Base-by-base conservation (phyloP, 2,113 vertebrate species). In the Lophochroa leadbeateri region DNA sequence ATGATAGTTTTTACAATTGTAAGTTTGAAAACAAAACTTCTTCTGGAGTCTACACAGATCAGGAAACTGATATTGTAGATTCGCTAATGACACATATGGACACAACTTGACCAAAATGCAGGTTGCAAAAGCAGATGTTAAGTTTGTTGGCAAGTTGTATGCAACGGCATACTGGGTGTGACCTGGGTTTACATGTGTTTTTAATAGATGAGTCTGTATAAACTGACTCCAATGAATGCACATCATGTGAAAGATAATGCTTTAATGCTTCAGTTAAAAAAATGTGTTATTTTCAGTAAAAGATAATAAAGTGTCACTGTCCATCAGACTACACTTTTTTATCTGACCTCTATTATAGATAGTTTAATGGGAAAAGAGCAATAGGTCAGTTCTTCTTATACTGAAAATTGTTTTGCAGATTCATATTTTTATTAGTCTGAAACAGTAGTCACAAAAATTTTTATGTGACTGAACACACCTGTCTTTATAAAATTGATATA, bases 111-210 rank as follows among this genome's bases (percentile, higher is more conserved):
- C 41, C 46, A 74, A 88, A 82, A 86, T 7, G 6, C 64, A 77
- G 83, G 47, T 60, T 65, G 58, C 57, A 90, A 91, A 71, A 92
- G 50, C 93, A 92, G 92, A 90, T 49, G 13, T 70, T 79, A 53
- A 25, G 27, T 43, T 55, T 90, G 64, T 80, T 92, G 57, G 47
- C 7, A 18, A 21, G 19, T 92, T 91, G 44, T 41, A 74, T 37
- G 67, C 46, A 85, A 68, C 1, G 2, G 15, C n/a, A 33, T 35
- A 82, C 19, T 49, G 68, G 79, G 69, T 68, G 46, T 50, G 29
- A 68, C 88, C 39, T 60, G 61, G 12, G 16, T 84, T 93, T 94
- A 75, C 90, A 92, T 6, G 7, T 94, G 90, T 84, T 97, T 97
- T 93, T 69, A 91, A 96, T 95, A 91, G 71, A 44, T 19, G 75